phyloP scores from a whole-genome alignment of 2,888 invertebrate species.

The Liposcelis brunnea region DNA sequence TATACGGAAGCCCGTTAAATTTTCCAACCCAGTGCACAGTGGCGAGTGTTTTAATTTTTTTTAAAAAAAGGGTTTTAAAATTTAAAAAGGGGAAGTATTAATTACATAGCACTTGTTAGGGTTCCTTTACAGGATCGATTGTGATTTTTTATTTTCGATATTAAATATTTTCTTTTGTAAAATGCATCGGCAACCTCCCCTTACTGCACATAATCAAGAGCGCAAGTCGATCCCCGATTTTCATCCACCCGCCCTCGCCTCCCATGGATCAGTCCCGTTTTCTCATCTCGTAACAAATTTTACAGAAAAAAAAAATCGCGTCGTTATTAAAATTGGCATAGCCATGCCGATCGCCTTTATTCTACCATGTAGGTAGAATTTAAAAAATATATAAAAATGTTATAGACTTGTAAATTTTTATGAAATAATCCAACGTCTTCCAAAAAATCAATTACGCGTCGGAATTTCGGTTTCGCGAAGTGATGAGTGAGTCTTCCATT shows the following conservation, averaged over 20 bases:
- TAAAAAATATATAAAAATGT: constrained; percentile 11
- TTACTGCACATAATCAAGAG: not conserved
- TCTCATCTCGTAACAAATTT: too few relatives aligned
- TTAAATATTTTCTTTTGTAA: not conserved
- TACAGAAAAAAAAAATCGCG: too few relatives aligned
- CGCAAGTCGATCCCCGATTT: not conserved
- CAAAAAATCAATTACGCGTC: constrained; percentile 21
- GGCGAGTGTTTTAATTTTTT: too few relatives aligned
- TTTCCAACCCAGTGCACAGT: constrained; percentile 3
- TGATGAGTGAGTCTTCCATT: constrained; percentile 14
- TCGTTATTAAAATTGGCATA: too few relatives aligned
- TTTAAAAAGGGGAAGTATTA: not conserved
- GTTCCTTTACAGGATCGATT: not conserved
- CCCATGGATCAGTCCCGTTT: not conserved
- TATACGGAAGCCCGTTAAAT: too few relatives aligned
- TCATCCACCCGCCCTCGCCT: not conserved
- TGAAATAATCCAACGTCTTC: constrained; percentile 36
- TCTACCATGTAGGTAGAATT: not conserved
- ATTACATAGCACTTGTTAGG: not conserved
- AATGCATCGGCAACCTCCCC: not conserved
- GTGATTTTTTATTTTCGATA: not conserved
- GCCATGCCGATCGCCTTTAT: not conserved
- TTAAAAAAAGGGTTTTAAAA: too few relatives aligned
- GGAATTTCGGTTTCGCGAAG: constrained; percentile 6
- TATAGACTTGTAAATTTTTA: constrained; percentile 6